Evolutionary conservation across 2,113 vertebrate species (phyloP).

Genomic region (Pseudorhombus dupliciocellatus): DNA sequence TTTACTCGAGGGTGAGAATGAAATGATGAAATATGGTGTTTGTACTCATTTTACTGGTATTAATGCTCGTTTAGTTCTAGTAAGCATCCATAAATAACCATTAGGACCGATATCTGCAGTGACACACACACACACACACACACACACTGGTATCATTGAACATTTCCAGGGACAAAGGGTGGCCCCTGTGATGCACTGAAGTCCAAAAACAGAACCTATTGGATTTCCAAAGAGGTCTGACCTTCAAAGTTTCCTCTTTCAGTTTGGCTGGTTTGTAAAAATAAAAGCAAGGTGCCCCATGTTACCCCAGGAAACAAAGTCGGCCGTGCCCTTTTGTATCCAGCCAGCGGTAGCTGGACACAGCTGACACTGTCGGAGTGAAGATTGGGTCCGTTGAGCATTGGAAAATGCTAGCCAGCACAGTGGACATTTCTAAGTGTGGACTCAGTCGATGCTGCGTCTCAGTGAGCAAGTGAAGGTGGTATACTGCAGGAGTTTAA

Average conservation of each 20-base stretch:
- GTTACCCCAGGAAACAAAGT: slow-evolving; percentile 37
- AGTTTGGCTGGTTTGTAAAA: slow-evolving; percentile 7
- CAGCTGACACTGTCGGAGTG: slow-evolving; percentile 35
- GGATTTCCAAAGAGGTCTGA: slow-evolving; percentile 64
- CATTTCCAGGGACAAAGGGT: slow-evolving; percentile 56
- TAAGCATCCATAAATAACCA: too few species aligned
- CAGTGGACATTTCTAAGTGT: slow-evolving; percentile 8
- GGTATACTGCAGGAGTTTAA: background rate
- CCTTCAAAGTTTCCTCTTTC: slow-evolving; percentile 64
- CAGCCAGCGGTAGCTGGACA: slow-evolving; percentile 26
- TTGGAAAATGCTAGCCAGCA: slow-evolving; percentile 38
- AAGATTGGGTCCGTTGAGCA: slow-evolving; percentile 36
- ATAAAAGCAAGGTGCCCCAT: slow-evolving; percentile 32
- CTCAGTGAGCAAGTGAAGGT: background rate
- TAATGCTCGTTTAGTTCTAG: background rate
- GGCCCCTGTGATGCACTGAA: slow-evolving; percentile 15
- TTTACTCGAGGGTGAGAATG: background rate
- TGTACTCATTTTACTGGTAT: too few species aligned
- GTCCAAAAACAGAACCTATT: slow-evolving; percentile 18
- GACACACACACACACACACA: background rate
- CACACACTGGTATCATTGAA: slow-evolving; percentile 52
- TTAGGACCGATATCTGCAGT: background rate
- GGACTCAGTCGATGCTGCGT: background rate
- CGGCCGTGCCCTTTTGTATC: slow-evolving; percentile 48
- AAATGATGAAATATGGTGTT: background rate